Evolutionary conservation across 2,888 invertebrate genomes (phyloP).

Genomic region (Caenorhabditis doughertyi): DNA sequence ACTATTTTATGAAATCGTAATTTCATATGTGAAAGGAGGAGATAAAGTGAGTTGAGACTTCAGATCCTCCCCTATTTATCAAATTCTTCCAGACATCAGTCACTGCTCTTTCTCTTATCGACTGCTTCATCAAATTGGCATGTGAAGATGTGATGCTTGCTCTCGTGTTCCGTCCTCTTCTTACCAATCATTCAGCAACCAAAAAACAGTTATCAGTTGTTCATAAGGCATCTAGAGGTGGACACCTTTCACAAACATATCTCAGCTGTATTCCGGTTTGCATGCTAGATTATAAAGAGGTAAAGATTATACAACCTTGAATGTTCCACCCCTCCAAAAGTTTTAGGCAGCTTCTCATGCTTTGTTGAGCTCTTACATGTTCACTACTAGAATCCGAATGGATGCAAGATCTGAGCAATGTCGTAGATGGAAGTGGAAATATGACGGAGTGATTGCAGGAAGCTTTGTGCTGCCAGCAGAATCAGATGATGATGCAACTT

Average conservation of each 20-base stretch:
- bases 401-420: slow-evolving; percentile 62
- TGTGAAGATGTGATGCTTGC: slow-evolving; percentile 93
- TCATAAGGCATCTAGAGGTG: slow-evolving; percentile 40
- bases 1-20: slow-evolving; percentile 86
- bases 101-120: slow-evolving; percentile 92
- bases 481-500: slow-evolving; percentile 71
- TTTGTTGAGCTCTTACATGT: slow-evolving; percentile 56
- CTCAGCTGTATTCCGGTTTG: slow-evolving; percentile 71
- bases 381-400: slow-evolving; percentile 61
- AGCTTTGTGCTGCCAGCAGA: slow-evolving; percentile 66
- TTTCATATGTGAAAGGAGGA: slow-evolving; percentile 62
- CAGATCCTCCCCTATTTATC: background rate
- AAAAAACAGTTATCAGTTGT: slow-evolving; percentile 61
- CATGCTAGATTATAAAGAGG: slow-evolving; percentile 66
- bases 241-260: slow-evolving; percentile 60
- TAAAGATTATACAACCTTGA: slow-evolving; percentile 3
- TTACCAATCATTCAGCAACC: slow-evolving; percentile 60
- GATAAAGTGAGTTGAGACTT: slow-evolving; percentile 63
- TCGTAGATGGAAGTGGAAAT: slow-evolving; percentile 70
- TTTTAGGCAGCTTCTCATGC: slow-evolving; percentile 35
- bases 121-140: slow-evolving; percentile 92
- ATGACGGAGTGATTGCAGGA: slow-evolving; percentile 70
- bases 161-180: slow-evolving; percentile 64
- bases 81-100: slow-evolving; percentile 86
- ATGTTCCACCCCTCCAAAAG: background rate